These are phyloP conservation scores for Falco columbarius DNA, from an alignment of 2,797 vertebrate species.

Conservation along the genomic window DNA sequence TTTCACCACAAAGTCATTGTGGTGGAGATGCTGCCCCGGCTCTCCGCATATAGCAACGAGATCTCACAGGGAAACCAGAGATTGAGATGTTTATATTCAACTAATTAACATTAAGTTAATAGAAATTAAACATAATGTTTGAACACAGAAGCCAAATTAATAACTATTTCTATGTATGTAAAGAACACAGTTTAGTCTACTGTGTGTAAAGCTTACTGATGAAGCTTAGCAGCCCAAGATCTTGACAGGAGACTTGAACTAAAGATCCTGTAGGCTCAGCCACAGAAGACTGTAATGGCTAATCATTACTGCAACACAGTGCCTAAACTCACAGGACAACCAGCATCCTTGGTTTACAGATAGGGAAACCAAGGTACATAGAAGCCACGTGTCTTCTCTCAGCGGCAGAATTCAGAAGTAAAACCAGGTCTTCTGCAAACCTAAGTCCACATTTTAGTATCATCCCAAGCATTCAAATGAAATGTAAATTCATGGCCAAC, in stretches of 20 bases:
- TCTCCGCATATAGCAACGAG: rapidly evolving
- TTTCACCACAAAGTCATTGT: neutral
- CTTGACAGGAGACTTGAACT: neutral
- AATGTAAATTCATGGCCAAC: neutral
- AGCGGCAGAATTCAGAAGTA: neutral
- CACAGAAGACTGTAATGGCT: rapidly evolving
- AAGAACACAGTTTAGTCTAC: neutral
- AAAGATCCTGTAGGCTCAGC: neutral
- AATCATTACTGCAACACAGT: neutral
- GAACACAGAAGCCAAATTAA: neutral
- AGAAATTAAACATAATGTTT: neutral
- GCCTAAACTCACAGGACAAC: neutral
- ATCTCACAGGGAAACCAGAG: neutral
- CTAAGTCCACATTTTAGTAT: neutral
- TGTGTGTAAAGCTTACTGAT: neutral
- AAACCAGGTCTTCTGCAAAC: neutral
- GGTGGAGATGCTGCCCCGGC: rapidly evolving
- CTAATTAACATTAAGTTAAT: neutral
- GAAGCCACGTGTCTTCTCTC: neutral
- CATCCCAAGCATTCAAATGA: neutral
- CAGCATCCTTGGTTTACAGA: neutral
- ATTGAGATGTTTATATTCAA: neutral
- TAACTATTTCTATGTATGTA: neutral
- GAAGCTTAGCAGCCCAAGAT: neutral
- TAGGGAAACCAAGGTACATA: neutral